A percentile compares a stretch with the other conserved stretches of the same genome.
Conservation (phyloP, 2,797 vertebrate genomes). For the Urophycis tenuis region DNA sequence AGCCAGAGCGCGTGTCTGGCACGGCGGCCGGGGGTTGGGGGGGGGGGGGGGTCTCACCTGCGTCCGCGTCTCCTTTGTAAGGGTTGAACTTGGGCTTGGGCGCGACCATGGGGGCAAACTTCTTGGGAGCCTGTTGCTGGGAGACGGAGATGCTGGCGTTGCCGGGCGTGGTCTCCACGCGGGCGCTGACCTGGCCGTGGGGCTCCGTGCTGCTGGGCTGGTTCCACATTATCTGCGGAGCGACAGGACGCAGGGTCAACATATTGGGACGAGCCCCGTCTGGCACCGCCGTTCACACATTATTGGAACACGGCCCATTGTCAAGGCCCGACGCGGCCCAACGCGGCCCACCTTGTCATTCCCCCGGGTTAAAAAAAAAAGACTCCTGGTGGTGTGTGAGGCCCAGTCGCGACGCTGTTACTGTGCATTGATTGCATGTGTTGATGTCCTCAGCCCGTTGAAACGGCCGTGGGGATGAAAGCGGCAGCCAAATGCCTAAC, state of each 20-base stretch:
- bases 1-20: not conserved
- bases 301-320: not conserved
- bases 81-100: constrained; percentile 98
- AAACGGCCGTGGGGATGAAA: no score
- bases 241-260: not conserved
- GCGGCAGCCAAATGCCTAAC: not conserved
- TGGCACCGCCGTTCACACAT: no score
- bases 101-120: constrained; percentile 91
- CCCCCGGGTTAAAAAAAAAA: no score
- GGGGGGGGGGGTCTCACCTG: not conserved
- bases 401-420: no score
- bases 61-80: constrained; percentile 72
- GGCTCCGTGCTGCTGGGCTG: constrained; percentile 73
- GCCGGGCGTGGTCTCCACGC: constrained; percentile 94
- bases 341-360: no score
- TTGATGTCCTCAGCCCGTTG: not conserved
- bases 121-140: constrained; percentile 92
- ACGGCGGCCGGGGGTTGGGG: not conserved
- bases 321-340: no score
- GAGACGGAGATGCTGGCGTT: constrained; percentile 92
- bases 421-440: not conserved
- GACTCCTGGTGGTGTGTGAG: not conserved
- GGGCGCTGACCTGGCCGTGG: constrained; percentile 81
- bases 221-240: constrained; percentile 80
- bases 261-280: not conserved